Conservation (phyloP, 1,140 invertebrate genomes). For the Lycorma delicatula region DNA sequence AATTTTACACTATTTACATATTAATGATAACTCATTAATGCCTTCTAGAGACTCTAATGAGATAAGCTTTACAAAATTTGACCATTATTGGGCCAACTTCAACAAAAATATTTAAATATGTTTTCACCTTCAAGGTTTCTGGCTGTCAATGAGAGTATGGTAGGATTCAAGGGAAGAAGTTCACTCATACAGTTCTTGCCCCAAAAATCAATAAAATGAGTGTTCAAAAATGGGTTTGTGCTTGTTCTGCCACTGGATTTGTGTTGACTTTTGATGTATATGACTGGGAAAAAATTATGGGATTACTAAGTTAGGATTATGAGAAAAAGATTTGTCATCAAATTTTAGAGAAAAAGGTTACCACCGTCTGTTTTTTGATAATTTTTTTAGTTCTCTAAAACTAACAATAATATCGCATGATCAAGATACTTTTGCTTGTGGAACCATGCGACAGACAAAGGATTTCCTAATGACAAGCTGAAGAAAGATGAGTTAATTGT, state of each 20-base stretch:
- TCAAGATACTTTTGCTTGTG: slow-evolving; percentile 22
- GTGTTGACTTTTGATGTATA: slow-evolving; percentile 29
- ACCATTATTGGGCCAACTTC: slow-evolving; percentile 12
- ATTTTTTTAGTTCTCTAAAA: slow-evolving; percentile 16
- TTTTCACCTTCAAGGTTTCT: slow-evolving; percentile 5
- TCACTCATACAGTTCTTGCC: slow-evolving; percentile 32
- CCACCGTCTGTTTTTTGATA: slow-evolving; percentile 22
- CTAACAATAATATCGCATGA: slow-evolving; percentile 9
- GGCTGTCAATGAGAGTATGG: slow-evolving; percentile 24
- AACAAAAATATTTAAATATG: slow-evolving; percentile 7
- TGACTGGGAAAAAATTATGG: slow-evolving; percentile 22
- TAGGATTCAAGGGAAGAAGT: slow-evolving; percentile 30
- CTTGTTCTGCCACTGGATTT: slow-evolving; percentile 28
- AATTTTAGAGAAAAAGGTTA: slow-evolving; percentile 11
- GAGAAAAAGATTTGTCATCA: slow-evolving; percentile 21
- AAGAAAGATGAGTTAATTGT: slow-evolving; percentile 8
- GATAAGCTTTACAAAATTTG: slow-evolving; percentile 17
- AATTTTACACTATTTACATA: slow-evolving; percentile 19
- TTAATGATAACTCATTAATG: slow-evolving; percentile 22
- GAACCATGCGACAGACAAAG: slow-evolving; percentile 19
- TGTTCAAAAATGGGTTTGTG: slow-evolving; percentile 32
- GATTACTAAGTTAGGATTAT: slow-evolving; percentile 16
- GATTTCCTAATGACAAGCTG: background rate
- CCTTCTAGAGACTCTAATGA: background rate
- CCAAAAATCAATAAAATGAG: slow-evolving; percentile 33